Base-by-base conservation (phyloP, 2,797 vertebrate genomes). In the Rousettus madagascariensis region DNA sequence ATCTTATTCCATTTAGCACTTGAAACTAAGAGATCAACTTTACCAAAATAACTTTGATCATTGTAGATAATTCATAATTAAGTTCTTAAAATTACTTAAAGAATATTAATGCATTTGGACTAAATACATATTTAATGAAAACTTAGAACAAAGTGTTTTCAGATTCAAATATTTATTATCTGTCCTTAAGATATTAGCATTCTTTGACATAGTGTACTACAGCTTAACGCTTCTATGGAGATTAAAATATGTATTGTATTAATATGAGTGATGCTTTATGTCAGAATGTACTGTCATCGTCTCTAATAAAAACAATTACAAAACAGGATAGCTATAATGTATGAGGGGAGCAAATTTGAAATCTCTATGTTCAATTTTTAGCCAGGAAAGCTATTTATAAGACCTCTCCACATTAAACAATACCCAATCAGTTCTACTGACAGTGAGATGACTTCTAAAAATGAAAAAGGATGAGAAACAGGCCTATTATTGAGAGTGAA, bases 61-160 rank as follows among this genome's bases (percentile, higher is more conserved):
- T 77, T 94, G 72, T 85, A 97, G 93, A 93, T 94, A 97, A 97
- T 98, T 97, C 96, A 96, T 79, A 97, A 96, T 61, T 90, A 51
- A 82, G 33, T 86, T 90, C 55, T 91, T 95, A 96, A 93, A 59
- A 72, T 57, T 97, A 53, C 30, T 92, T 97, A 83, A 12, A 80
- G 90, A 88, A 96, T 94, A 97, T 92, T 80, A 95, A 97, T 95
- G 84, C 2, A 57, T 85, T 96, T 95, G 1, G 90, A 71, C 90
- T 69, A 94, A 87, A 65, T 92, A 92, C 13, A 97, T 72, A 86
- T 69, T 97, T 95, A 94, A 97, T 97, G 88, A 95, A 96, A 97
- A 89, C 80, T 91, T 66, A 93, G 75, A 94, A 93, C 63, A 89
- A 92, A 86, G 43, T 95, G 26, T 86, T 98, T 96, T 96, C 36